Conservation (phyloP, 2,113 vertebrate genomes). For the Circaetus cinerascens region DNA sequence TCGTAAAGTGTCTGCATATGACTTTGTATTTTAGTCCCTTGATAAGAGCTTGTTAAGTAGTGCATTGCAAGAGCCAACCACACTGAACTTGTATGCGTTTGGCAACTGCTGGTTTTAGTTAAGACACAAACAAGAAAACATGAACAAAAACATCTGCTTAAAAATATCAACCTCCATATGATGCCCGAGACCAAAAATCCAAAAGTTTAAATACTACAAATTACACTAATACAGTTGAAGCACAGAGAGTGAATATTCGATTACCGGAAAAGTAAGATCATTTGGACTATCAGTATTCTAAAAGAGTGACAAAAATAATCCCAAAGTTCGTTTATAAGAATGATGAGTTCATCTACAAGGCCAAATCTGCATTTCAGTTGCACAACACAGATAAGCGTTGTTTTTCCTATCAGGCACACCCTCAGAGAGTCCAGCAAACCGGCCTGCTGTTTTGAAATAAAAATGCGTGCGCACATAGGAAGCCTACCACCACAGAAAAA, state of each 20-base stretch:
- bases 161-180: neutral
- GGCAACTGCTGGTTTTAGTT: neutral
- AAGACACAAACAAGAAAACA: neutral
- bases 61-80: neutral
- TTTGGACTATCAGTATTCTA: neutral
- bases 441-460: neutral
- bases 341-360: neutral
- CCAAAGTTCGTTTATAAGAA: neutral
- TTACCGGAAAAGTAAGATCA: neutral
- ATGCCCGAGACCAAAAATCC: neutral
- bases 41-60: neutral
- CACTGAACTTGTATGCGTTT: neutral
- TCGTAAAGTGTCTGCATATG: neutral
- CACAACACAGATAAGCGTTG: neutral
- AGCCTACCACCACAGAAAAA: neutral
- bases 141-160: neutral
- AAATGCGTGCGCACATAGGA: neutral
- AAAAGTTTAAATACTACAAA: neutral
- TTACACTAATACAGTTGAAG: neutral
- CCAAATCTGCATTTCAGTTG: neutral
- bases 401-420: neutral
- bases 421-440: neutral
- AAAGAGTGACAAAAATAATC: neutral
- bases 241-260: accelerated
- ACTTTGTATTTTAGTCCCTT: neutral